Base-by-base conservation (phyloP, 1,140 invertebrate genomes). In the Caenorhabditis latens region DNA sequence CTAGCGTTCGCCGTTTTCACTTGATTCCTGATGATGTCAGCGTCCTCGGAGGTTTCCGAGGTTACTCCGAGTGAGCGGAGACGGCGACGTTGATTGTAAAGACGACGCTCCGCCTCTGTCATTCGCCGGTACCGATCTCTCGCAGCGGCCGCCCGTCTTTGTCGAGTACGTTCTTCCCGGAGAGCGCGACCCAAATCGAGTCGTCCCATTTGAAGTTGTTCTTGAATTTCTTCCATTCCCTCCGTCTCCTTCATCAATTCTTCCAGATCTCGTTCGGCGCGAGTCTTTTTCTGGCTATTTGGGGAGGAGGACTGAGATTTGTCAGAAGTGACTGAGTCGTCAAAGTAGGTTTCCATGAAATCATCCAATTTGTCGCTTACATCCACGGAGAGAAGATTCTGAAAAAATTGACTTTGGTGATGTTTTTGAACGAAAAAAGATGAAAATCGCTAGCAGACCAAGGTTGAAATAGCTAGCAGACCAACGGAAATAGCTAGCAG, bases 21-120 rank as follows among this genome's bases (percentile, higher is more conserved):
- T 13, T 50, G 71, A 24, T 14, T 43, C 4, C 14, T 21, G 4
- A 86, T 11, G 5, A 43, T 11, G 2, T 58, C 85, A n/a, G 4
- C 5, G 57, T 79, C 46, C n/a, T 79, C 19, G 16, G 19, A 5
- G 24, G 19, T 61, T 75, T 32, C 48, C 48, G 79, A 63, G 48
- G 84, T 83, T 0, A 89, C 40, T 2, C 88, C 88, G 14, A 89
- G 57, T 24, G 58, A 57, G 8, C 67, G 61, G 4, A 89, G 21
- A 14, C 88, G 86, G 8, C 88, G 88, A 13, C 84, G 58, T 0
- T 89, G 85, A 63, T 89, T 89, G 46, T 89, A 88, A 14, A 58
- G 9, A 9, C 79, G 43, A 19, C 87, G 11, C 79, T 88, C 87
- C 5, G 40, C 32, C 40, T 86, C 87, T 2, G 75, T 83, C 87